Percentiles rank a stretch among this genome's conserved stretches.
These are phyloP conservation scores for Eulithis prunata DNA, from an alignment of 2,888 invertebrate genomes.

Conservation along the genomic window DNA sequence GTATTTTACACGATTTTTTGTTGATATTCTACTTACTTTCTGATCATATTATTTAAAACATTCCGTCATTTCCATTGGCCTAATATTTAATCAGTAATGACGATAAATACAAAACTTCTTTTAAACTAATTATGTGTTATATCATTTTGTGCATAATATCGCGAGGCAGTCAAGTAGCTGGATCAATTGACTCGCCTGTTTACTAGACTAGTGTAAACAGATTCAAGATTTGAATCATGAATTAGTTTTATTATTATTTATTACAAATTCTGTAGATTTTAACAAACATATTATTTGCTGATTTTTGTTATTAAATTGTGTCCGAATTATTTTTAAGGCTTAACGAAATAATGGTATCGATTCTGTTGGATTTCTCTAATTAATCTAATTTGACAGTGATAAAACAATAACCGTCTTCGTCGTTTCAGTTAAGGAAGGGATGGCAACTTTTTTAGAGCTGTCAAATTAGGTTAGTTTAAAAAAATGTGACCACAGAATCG, in stretches of 20 bases:
- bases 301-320: background rate
- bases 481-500: too few relatives aligned
- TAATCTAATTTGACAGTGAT: too few relatives aligned
- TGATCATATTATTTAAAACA: conserved; percentile 41
- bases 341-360: background rate
- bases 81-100: conserved; percentile 3
- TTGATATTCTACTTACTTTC: background rate
- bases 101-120: background rate
- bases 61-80: conserved; percentile 35
- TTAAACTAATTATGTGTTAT: conserved; percentile 19
- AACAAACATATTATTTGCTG: background rate
- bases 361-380: too few relatives aligned
- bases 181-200: background rate
- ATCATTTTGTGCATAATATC: conserved; percentile 1
- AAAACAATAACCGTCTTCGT: too few relatives aligned
- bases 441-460: too few relatives aligned
- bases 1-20: background rate
- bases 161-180: background rate
- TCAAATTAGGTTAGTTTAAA: too few relatives aligned
- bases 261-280: background rate
- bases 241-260: background rate
- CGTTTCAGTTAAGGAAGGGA: too few relatives aligned
- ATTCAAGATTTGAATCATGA: background rate
- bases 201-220: background rate
- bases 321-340: background rate